Base-by-base conservation (phyloP, 2,113 vertebrate genomes). In the Xenus cinereus region DNA sequence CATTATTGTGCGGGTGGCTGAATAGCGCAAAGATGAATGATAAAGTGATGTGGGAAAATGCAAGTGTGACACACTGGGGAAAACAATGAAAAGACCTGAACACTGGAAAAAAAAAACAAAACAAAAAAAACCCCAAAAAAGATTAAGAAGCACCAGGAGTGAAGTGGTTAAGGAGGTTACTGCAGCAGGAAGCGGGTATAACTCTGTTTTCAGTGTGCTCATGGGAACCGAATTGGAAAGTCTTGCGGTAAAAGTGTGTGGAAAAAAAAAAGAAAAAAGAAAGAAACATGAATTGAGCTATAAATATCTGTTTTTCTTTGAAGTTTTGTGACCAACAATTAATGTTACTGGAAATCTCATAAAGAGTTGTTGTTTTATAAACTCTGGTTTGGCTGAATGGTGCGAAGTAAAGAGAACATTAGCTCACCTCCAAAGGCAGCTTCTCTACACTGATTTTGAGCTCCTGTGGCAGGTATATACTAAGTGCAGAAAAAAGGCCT, bases 281-380 rank as follows among this genome's bases (percentile, higher is more conserved):
- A 69, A 94, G 84, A 96, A 96, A 90, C 87, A 97, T 97, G 94
- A 97, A 97, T 98, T 94, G 57, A 89, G 93, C 97, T 98, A 98
- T 98, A 98, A 99, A 98, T 98, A 98, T 85, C 96, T 89, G 33
- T 60, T 95, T 96, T 98, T 97, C 97, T 98, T 98, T 98, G 97
- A 98, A 98, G 97, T 98, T 98, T 98, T 97, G 96, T 98, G 97
- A 98, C 98, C 97, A 97, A 95, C 96, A 97, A 98, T 98, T 97
- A 97, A 95, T 97, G 97, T 98, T 98, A 98, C 98, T 98, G 98
- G 98, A 98, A 98, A 94, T 97, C 97, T 95, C 94, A 97, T 86
- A 69, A 95, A 77, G 72, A 95, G 59, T 60, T 96, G 91, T 93
- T 93, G 89, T 95, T 98, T 97, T 97, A 98, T 97, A 96, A 96